Percentiles rank a stretch among this genome's conserved stretches.
Evolutionary conservation across 2,797 vertebrate genomes (phyloP).

Genomic region (Dipus sagitta): DNA sequence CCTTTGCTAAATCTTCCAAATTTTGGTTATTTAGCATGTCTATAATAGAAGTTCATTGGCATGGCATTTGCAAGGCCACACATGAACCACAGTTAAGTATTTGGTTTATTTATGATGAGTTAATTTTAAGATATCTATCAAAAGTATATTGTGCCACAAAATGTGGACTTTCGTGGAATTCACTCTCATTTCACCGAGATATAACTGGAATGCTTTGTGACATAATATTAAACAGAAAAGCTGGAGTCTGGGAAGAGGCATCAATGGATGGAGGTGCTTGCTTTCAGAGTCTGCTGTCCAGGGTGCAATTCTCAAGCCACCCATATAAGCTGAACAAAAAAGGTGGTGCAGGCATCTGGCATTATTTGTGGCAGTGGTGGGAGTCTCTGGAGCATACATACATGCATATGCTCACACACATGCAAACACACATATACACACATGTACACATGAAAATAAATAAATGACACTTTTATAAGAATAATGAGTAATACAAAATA

Average conservation of each 20-base stretch:
- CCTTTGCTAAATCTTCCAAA: neutral
- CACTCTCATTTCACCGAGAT: neutral
- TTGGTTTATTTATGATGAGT: conserved; percentile 24
- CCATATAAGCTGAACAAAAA: no score
- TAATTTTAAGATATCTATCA: conserved; percentile 55
- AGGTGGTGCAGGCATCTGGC: no score
- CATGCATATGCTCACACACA: no score
- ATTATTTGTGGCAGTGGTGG: no score
- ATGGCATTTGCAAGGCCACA: neutral
- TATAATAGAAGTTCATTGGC: neutral
- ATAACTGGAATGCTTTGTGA: neutral
- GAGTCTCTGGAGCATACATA: no score
- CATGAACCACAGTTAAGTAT: neutral
- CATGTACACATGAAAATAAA: no score
- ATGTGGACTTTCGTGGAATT: neutral
- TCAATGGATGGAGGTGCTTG: no score
- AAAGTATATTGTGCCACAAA: conserved; percentile 14
- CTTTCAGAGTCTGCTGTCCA: no score
- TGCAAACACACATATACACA: no score
- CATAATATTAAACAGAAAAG: conserved; percentile 4
- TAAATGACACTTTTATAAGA: neutral
- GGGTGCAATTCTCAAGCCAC: no score
- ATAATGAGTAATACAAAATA: neutral
- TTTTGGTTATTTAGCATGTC: neutral
- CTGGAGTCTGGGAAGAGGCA: no score